Percentiles rank a stretch among this genome's conserved stretches.
Conservation (phyloP, 2,797 vertebrate species). For the Meda fulgida region DNA sequence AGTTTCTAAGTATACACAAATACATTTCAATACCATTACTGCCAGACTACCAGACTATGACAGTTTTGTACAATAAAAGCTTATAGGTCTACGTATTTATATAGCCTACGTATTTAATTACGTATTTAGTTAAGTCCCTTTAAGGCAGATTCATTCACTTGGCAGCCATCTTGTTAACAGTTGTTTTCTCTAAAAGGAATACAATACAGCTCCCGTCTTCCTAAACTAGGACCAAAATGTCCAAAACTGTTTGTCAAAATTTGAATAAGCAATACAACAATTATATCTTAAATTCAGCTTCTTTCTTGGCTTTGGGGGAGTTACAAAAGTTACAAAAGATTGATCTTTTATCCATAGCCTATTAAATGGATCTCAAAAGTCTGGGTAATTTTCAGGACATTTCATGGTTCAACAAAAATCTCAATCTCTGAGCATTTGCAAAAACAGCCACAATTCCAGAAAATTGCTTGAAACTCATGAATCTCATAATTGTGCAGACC, state of each 20-base stretch:
- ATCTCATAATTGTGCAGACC: conserved; percentile 56
- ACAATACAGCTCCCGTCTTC: background rate
- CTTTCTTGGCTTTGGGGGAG: background rate
- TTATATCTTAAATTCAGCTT: background rate
- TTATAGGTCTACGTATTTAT: background rate
- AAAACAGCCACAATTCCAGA: conserved; percentile 53
- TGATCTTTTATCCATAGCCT: conserved; percentile 37
- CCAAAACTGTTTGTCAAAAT: background rate
- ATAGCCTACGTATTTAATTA: background rate
- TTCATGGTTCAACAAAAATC: conserved; percentile 51
- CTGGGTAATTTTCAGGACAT: conserved; percentile 48
- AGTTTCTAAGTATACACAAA: background rate
- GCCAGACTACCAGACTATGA: background rate
- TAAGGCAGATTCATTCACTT: background rate
- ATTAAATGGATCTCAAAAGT: conserved; percentile 47
- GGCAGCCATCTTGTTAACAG: background rate
- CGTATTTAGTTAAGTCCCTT: background rate
- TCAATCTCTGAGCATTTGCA: conserved; percentile 48
- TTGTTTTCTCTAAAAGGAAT: too few relatives aligned
- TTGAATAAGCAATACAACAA: background rate
- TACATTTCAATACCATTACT: background rate
- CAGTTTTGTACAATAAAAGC: background rate
- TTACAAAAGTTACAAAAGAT: conserved; percentile 36
- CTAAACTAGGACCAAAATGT: background rate
- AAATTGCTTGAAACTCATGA: conserved; percentile 57